Evolutionary conservation across 2,113 vertebrate genomes (phyloP), one percentile per base, ranked within the genome.

Genomic region (Mystacornis crossleyi): DNA sequence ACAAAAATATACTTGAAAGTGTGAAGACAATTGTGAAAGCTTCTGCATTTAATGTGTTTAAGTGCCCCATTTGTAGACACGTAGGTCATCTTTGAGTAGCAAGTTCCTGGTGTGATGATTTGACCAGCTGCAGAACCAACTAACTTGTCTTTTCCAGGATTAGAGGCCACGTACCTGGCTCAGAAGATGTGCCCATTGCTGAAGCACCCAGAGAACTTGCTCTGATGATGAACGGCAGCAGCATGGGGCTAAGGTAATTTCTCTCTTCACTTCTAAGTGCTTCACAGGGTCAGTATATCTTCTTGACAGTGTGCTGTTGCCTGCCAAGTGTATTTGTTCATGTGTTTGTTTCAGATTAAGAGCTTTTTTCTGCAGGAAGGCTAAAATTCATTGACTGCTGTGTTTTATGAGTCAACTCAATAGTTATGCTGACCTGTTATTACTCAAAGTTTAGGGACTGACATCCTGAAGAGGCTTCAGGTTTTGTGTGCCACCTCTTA

Each of bases 191-290:
- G 70, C n/a, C 80, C 57, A 18, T 81, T 93, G 95, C 92, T 70
- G 97, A 97, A 93, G 70, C 86, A 50, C 60, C 64, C 34, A n/a
- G 96, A 82, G 94, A 95, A 45, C 80, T 81, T 54, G 66, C 58
- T 87, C 72, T 95, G 67, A 85, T 95, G 85, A 61, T 95, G 93
- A 98, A 97, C 3, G 51, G 93, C 77, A 97, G 79, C 95, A 90
- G 86, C 80, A 84, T 72, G 91, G 78, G 94, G 84, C 90, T 94
- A 61, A 97, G 97, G 98, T 98, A 98, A 97, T 87, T 81, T 81
- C 75, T 88, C 34, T 73, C 50, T 93, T 82, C 33, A 34, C 58
- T 81, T 71, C 42, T 61, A 58, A 88, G 77, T 90, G 73, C 50
- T 96, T 94, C 53, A n/a, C 38, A 51, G 54, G 87, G 50, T 89